Evolutionary conservation across 2,797 vertebrate species (phyloP), one percentile per base, ranked within the genome.

Genomic region (Columba guinea): DNA sequence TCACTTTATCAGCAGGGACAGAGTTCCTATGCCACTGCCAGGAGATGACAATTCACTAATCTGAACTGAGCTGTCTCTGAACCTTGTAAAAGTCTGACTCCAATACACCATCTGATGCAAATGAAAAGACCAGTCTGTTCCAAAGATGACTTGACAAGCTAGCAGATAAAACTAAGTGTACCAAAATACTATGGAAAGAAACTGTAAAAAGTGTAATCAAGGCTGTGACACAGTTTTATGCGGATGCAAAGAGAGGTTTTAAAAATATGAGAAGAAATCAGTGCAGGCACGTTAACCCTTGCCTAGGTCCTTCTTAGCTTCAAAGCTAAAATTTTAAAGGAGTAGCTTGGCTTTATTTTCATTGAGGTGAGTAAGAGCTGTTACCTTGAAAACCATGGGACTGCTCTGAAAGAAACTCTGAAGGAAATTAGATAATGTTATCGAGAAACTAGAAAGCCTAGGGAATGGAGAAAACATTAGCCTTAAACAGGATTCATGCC

Each of bases 401-500:
- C 92, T 92, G 55, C 37, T 67, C n/a, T 93, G 70, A 94, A 94
- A 94, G 80, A 90, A 95, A 90, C 77, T 64, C 91, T 95, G 93
- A 96, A 97, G 96, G 96, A 97, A 97, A 95, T 89, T 78, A 90
- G 91, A 96, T 83, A 81, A 75, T 34, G 39, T 89, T 96, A 81
- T 76, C 80, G 84, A 84, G 89, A 94, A 87, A 87, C 64, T 79
- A 79, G 73, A 85, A 93, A 93, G 75, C 78, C 82, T 59, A 82
- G 67, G 77, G 70, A 96, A 93, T 95, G 87, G 78, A 89, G 96
- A 95, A 96, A 94, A 85, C 82, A 71, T 90, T 88, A 93, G 58
- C 65, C 60, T 62, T 79, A 80, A 71, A 24, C 39, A 89, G 91
- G 51, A 95, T 44, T 80, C 62, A 46, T 95, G 83, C 93, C 70